Base-by-base conservation (phyloP, 2,888 invertebrate species). In the Eurytoma adleriae region DNA sequence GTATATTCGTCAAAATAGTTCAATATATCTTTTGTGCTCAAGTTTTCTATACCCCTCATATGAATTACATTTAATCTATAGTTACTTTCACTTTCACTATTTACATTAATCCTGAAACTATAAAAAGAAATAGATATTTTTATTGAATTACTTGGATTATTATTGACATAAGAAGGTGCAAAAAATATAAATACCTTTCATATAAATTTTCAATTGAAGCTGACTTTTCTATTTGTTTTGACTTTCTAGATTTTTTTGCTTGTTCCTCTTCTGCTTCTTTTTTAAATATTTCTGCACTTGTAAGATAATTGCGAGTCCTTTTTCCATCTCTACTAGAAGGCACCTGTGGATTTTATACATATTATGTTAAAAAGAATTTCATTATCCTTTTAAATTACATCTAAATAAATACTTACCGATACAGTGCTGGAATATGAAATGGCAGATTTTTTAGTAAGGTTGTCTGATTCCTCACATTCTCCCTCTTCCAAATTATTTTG, bases 21-120 rank as follows among this genome's bases (percentile, higher is more conserved):
- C 88, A 96, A 95, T 70, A 97, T 93, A 89, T 97, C 96, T 88
- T 94, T 93, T 3, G 96, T 95, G 84, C 93, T 94, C 92, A 97
- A 94, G 54, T 95, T 93, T 85, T 95, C 93, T 0, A 95, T 94
- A 69, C 96, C 96, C 87, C 94, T 92, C 88, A 97, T 91, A 89
- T 96, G 95, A 68, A 97, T 91, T 20, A 95, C 94, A 90, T 96
- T 95, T 85, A 95, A 93, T 83, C 95, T 92, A 83, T 94, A 92
- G 87, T 94, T 93, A 85, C 93, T 89, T 1, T 84, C 75, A 59
- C 82, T 92, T 87, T 94, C 94, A 87, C 93, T 93, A 48, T 92
- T 92, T 85, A 92, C 91, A 83, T 92, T 92, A 56, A 93, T 91
- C 10, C 93, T 93, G 87, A 94, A 91, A 87, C 94, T 94, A 78